Conservation (phyloP, 2,113 vertebrate genomes). For the Erpornis zantholeuca region DNA sequence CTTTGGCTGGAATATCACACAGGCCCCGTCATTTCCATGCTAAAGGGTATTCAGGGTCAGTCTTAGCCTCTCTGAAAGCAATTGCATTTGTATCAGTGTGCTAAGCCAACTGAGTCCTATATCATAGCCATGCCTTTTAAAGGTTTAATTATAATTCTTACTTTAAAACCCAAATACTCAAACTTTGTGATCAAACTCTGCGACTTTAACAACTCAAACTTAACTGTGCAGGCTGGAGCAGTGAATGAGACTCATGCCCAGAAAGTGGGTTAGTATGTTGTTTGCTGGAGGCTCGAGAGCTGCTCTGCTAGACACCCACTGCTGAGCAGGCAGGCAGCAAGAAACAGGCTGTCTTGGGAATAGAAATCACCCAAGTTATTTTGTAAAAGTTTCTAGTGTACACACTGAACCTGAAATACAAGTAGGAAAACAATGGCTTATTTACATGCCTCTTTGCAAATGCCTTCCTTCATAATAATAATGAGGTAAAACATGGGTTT, state of each 20-base stretch:
- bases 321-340: background rate
- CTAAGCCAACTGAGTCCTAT: background rate
- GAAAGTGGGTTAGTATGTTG: slow-evolving; percentile 32
- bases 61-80: background rate
- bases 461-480: background rate
- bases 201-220: background rate
- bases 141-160: background rate
- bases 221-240: background rate
- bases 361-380: background rate
- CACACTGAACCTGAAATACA: background rate
- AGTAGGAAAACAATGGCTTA: background rate
- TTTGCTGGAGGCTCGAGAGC: background rate
- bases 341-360: background rate
- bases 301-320: background rate
- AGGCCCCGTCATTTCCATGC: background rate
- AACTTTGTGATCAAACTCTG: background rate
- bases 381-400: background rate
- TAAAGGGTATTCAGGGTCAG: background rate
- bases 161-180: background rate
- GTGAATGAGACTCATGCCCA: background rate
- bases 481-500: background rate
- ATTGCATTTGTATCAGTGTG: background rate
- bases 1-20: background rate
- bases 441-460: background rate
- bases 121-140: background rate